Conservation (phyloP, 2,888 invertebrate species). For the Cerastoderma edule region DNA sequence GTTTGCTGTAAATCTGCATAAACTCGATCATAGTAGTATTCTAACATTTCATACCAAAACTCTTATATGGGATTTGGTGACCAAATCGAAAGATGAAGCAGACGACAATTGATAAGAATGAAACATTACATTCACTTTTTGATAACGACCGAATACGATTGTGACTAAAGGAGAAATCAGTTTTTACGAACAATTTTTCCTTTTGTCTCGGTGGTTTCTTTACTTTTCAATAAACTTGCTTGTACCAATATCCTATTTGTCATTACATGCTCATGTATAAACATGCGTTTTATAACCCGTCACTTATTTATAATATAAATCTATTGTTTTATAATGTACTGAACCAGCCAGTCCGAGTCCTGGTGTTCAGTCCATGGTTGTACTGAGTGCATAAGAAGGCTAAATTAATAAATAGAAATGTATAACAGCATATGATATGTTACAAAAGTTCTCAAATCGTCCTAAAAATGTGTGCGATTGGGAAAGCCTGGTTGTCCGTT, state of each 20-base stretch:
- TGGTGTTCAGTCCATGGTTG: background rate
- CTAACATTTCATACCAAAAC: background rate
- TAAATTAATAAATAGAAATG: background rate
- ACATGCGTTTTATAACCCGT: background rate
- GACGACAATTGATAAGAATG: background rate
- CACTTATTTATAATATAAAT: background rate
- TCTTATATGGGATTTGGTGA: background rate
- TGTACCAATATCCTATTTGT: too few species aligned
- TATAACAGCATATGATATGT: background rate
- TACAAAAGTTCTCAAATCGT: background rate
- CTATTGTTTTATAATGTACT: background rate
- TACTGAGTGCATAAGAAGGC: background rate
- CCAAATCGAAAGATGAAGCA: background rate
- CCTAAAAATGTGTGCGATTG: background rate
- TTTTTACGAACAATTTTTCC: background rate
- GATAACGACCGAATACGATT: background rate
- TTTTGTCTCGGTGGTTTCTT: background rate
- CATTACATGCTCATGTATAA: background rate
- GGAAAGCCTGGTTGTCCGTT: background rate
- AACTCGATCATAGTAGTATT: background rate
- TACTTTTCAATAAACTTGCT: too few species aligned
- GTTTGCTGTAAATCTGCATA: background rate
- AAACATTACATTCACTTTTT: background rate
- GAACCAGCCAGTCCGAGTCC: background rate
- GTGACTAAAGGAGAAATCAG: background rate